phyloP scores from a whole-genome alignment of 2,888 invertebrate species.

The Eugnorisma glareosa region DNA sequence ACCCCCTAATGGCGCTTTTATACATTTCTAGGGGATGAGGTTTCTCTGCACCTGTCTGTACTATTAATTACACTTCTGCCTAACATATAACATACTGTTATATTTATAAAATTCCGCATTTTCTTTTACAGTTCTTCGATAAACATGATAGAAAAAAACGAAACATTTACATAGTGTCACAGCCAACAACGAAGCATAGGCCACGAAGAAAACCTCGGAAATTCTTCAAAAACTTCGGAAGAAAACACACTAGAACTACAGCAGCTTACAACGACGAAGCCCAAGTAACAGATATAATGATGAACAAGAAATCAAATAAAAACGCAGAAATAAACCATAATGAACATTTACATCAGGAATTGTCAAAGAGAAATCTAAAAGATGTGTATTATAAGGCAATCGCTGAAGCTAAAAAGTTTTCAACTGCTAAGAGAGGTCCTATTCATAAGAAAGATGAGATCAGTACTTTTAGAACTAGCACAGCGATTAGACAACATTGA shows the following conservation, averaged over 20 bases:
- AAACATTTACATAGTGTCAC: conserved; percentile 9
- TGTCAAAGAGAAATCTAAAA: conserved; percentile 70
- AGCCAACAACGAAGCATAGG: background rate
- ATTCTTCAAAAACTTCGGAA: conserved; percentile 67
- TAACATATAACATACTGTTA: too few relatives aligned
- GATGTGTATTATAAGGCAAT: conserved; percentile 78
- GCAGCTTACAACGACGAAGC: conserved; percentile 52
- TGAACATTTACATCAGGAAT: background rate
- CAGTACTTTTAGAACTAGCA: background rate
- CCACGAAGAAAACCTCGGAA: conserved; percentile 47
- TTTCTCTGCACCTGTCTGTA: too few relatives aligned
- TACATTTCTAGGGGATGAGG: too few relatives aligned
- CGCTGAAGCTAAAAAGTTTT: conserved; percentile 71
- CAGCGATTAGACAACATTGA: conserved; percentile 3
- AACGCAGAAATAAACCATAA: background rate
- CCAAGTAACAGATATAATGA: conserved; percentile 19
- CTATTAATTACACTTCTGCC: background rate
- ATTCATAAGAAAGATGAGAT: conserved; percentile 31
- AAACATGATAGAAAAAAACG: conserved; percentile 61
- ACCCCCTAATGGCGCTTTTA: too few relatives aligned
- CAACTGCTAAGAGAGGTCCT: conserved; percentile 57
- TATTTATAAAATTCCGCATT: background rate
- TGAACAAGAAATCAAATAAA: conserved; percentile 20
- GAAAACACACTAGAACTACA: conserved; percentile 71
- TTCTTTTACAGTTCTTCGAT: conserved; percentile 55